phyloP scores from a whole-genome alignment of 2,797 vertebrate genomes.

The Paguma larvata region DNA sequence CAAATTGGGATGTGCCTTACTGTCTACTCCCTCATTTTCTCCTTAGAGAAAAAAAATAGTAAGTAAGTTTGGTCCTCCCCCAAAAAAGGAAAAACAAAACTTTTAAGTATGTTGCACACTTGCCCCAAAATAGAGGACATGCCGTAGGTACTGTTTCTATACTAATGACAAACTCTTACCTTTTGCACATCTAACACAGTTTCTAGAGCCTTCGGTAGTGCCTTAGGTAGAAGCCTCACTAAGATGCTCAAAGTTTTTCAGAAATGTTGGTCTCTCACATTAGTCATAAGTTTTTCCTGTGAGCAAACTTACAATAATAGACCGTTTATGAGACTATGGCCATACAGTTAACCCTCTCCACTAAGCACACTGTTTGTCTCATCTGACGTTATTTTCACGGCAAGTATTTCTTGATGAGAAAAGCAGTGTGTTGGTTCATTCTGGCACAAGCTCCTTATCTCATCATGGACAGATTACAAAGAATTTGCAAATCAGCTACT shows the following conservation, averaged over 20 bases:
- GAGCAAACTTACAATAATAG: background rate
- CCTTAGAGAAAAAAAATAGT: background rate
- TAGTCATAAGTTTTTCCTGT: background rate
- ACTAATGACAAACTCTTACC: background rate
- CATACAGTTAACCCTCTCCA: background rate
- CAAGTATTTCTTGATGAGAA: conserved; percentile 39
- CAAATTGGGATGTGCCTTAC: background rate
- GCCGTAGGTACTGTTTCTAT: background rate
- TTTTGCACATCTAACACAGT: background rate
- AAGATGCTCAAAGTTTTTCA: background rate
- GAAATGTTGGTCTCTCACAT: background rate
- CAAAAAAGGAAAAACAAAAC: background rate
- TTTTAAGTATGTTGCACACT: background rate
- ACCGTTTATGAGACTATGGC: background rate
- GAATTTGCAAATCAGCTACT: conserved; percentile 2
- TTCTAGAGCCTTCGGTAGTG: background rate
- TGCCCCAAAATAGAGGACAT: background rate
- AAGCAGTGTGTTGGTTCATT: background rate
- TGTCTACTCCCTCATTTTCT: background rate
- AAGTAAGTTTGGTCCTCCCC: background rate
- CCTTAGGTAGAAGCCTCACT: background rate
- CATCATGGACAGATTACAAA: background rate
- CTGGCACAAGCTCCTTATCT: background rate
- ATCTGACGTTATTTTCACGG: background rate
- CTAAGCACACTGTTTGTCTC: background rate